Conservation (phyloP, 2,113 vertebrate genomes). For the Uropsilus gracilis region DNA sequence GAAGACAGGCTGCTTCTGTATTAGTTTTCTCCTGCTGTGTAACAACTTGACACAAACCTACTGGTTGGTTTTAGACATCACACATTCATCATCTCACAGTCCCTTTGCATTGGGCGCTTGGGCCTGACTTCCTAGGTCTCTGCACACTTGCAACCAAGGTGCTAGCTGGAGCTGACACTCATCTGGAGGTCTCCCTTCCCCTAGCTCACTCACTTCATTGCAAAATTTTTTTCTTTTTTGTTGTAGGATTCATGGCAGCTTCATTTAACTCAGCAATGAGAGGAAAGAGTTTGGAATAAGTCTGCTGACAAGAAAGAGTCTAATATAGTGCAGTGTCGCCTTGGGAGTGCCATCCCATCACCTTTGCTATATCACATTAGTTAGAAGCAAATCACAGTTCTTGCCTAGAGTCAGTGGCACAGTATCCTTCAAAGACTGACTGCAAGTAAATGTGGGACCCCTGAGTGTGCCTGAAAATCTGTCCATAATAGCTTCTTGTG, state of each 20-base stretch:
- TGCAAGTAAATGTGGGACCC: background rate
- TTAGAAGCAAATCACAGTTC: background rate
- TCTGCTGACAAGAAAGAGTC: background rate
- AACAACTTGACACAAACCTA: background rate
- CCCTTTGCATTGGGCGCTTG: background rate
- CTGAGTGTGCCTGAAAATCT: background rate
- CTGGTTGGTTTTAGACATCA: background rate
- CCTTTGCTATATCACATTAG: background rate
- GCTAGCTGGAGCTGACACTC: background rate
- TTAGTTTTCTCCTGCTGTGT: background rate
- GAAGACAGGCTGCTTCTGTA: background rate
- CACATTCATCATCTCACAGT: background rate
- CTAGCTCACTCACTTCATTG: background rate
- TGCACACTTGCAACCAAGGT: background rate
- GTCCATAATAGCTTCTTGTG: background rate
- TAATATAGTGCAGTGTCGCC: background rate
- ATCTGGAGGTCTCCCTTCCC: background rate
- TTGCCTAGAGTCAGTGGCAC: background rate
- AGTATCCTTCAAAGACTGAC: background rate
- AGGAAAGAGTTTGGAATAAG: background rate
- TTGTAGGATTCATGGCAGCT: background rate
- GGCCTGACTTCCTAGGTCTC: background rate
- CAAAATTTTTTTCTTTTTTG: background rate
- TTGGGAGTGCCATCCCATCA: background rate
- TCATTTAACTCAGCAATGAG: background rate